Evolutionary conservation across 2,113 vertebrate species (phyloP).

Genomic region (Apeltes quadracus): DNA sequence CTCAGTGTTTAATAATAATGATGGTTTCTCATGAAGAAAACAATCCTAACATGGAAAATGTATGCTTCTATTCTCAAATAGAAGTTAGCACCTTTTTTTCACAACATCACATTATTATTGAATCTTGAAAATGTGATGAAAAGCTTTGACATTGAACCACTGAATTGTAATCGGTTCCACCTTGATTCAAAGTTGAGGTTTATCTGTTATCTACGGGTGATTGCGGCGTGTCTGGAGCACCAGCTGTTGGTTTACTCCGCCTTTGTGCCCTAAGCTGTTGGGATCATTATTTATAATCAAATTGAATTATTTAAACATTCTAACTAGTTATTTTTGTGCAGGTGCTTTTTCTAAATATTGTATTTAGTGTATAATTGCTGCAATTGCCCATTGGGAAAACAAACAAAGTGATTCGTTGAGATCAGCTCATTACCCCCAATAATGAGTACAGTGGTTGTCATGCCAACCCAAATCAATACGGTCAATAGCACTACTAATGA

Average conservation of each 20-base stretch:
- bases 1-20: not conserved
- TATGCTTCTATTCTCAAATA: not conserved
- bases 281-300: not conserved
- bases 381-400: not conserved
- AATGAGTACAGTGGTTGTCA: not conserved
- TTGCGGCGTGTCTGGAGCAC: not conserved
- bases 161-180: not conserved
- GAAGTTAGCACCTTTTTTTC: not conserved
- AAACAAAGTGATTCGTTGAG: not conserved
- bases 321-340: not conserved
- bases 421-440: not conserved
- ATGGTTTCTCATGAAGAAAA: not conserved
- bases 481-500: not conserved
- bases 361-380: not conserved
- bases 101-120: not conserved
- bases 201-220: not conserved
- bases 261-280: not conserved
- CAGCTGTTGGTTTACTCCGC: slow-evolving; percentile 25
- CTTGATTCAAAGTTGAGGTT: not conserved
- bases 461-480: not conserved
- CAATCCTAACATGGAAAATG: not conserved
- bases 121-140: not conserved
- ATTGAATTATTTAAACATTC: not conserved
- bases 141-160: not conserved
- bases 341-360: not conserved